Conservation (phyloP, 1,140 invertebrate genomes). For the roundworm (Caenorhabditis elegans) region WBcel235 BX284603.4:3175001-3175500, state of each 20-base stretch:
- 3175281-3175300: background rate
- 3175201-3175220: background rate
- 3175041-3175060: too few relatives aligned
- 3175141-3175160: background rate
- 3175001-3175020: too few relatives aligned
- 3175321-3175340: background rate
- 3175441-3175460: background rate
- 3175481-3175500: too few relatives aligned
- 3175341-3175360: background rate
- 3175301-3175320: background rate
- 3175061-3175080: too few relatives aligned
- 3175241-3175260: too few relatives aligned
- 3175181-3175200: background rate
- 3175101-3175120: background rate
- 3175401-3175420: slow-evolving; percentile 9
- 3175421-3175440: background rate
- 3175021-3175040: too few relatives aligned
- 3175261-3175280: background rate
- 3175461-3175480: too few relatives aligned
- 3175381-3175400: slow-evolving; percentile 3
- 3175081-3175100: background rate
- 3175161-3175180: background rate
- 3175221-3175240: slow-evolving; percentile 19
- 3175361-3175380: background rate
- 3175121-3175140: background rate